These are phyloP conservation scores for Morus bassanus DNA, from an alignment of 2,797 vertebrate genomes.

Conservation along the genomic window DNA sequence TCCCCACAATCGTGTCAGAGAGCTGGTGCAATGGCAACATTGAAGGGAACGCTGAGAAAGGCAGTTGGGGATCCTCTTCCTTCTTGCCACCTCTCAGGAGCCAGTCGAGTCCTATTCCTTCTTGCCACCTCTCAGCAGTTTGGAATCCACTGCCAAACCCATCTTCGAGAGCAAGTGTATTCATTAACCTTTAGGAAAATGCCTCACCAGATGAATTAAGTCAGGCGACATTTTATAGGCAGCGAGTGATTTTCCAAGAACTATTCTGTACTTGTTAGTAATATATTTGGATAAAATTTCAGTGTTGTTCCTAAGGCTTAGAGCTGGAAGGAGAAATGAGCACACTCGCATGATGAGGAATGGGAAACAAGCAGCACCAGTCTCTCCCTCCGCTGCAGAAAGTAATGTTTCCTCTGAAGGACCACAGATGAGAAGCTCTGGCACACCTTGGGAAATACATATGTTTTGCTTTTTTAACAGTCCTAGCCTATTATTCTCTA, in stretches of 20 bases:
- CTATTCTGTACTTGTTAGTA: neutral
- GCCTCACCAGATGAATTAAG: neutral
- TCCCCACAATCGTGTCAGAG: fast-evolving
- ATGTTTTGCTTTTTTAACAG: neutral
- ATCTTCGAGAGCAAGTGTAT: neutral
- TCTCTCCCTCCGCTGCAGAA: neutral
- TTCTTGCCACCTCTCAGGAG: neutral
- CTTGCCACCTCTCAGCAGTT: neutral
- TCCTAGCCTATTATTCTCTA: neutral
- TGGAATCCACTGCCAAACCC: neutral
- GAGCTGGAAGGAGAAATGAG: neutral
- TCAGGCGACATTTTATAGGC: constrained; percentile 41
- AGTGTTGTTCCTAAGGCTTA: constrained; percentile 3
- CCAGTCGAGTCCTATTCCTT: neutral
- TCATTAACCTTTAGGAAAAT: constrained; percentile 38
- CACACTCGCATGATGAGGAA: neutral
- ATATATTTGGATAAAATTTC: neutral
- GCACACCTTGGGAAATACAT: neutral
- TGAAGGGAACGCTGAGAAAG: neutral
- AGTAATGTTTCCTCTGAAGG: neutral
- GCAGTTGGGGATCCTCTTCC: neutral
- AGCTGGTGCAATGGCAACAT: fast-evolving
- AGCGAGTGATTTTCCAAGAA: constrained; percentile 26
- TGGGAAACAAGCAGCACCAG: neutral
- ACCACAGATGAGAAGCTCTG: neutral